Conservation (phyloP, 2,113 vertebrate species). For the Ceyx cyanopectus region DNA sequence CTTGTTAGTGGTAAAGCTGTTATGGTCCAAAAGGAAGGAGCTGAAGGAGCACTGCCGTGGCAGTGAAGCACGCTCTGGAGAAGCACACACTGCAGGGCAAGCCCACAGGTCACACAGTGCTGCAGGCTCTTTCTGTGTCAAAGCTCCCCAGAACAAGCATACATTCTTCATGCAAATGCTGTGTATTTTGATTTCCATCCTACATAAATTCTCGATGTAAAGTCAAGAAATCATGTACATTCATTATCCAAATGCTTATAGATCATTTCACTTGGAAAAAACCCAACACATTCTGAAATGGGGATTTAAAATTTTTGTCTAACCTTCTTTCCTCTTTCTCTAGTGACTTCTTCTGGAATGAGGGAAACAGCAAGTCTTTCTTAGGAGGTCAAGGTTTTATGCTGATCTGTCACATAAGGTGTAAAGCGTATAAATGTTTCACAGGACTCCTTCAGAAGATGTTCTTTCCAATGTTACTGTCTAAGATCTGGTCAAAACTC, state of each 20-base stretch:
- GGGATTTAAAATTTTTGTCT: neutral
- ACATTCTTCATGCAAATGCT: slow-evolving; percentile 73
- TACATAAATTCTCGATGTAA: slow-evolving; percentile 60
- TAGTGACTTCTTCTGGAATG: neutral
- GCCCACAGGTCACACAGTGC: neutral
- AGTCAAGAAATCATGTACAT: slow-evolving; percentile 48
- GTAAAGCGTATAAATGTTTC: neutral
- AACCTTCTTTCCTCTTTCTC: neutral
- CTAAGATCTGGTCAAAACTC: neutral
- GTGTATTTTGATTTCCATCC: slow-evolving; percentile 80
- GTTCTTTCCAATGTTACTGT: slow-evolving; percentile 8
- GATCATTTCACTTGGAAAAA: slow-evolving; percentile 54
- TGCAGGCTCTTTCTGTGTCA: neutral
- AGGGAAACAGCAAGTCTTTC: neutral
- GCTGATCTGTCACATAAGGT: neutral
- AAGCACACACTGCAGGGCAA: neutral
- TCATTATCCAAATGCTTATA: slow-evolving; percentile 64
- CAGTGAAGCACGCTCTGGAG: neutral
- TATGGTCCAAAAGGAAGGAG: neutral
- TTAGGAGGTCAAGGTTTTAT: neutral
- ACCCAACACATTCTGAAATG: neutral
- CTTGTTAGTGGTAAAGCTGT: neutral
- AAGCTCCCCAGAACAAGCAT: neutral
- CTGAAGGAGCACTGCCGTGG: neutral
- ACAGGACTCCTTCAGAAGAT: slow-evolving; percentile 4